Conservation (phyloP, 1,140 invertebrate species). For the Leptinotarsa undecemlineata region DNA sequence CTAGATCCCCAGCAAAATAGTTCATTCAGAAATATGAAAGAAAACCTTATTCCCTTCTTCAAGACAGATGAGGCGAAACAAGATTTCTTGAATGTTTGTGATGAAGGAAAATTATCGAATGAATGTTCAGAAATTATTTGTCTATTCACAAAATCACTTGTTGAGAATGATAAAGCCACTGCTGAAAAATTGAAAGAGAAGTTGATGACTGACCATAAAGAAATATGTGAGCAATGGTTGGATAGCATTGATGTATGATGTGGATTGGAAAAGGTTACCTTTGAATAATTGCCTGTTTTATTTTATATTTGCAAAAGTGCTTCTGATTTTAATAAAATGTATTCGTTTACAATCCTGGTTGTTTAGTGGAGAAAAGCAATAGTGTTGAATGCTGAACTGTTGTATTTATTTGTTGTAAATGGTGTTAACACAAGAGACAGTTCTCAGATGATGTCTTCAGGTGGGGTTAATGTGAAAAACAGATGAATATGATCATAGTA, state of each 20-base stretch:
- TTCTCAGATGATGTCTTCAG: no score
- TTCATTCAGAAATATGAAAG: constrained; percentile 14
- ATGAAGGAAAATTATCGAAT: constrained; percentile 32
- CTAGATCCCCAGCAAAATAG: not conserved
- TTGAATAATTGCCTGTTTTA: not conserved
- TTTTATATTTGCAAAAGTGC: not conserved
- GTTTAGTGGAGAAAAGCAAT: no score
- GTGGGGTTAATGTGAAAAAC: no score
- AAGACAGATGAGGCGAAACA: constrained; percentile 30
- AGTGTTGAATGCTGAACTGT: no score
- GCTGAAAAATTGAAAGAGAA: constrained; percentile 25
- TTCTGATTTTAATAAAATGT: not conserved
- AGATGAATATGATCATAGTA: no score
- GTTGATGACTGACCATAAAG: constrained; percentile 29
- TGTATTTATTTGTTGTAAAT: no score
- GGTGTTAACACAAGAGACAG: no score
- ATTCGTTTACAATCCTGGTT: not conserved
- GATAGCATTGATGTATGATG: constrained; percentile 25
- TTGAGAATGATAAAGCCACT: constrained; percentile 21
- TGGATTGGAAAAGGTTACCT: not conserved
- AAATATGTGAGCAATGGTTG: constrained; percentile 33
- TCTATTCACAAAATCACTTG: constrained; percentile 8
- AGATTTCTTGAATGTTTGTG: constrained; percentile 33
- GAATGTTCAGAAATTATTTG: constrained; percentile 31
- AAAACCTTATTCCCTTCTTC: constrained; percentile 31